Evolutionary conservation across 1,140 invertebrate genomes (phyloP), one percentile per base, ranked within the genome.

Genomic region (Pseudomyrmex dendroicus): DNA sequence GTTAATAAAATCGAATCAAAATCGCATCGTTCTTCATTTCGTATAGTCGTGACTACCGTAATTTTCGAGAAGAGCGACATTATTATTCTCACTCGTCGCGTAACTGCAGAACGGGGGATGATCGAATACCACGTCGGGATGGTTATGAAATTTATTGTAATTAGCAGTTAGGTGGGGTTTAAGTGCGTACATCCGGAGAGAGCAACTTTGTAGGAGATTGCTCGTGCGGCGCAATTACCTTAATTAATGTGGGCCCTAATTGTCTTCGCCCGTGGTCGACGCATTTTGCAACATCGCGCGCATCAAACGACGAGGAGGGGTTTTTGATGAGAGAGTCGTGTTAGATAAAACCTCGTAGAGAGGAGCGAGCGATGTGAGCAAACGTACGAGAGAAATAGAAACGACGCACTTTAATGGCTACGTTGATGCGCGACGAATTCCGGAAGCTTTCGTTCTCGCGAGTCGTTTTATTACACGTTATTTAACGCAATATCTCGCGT

Each of bases 161-260:
- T 91, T 89, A 87, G 83, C 84, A 73, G 67, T 86, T 89, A 90
- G 89, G 74, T 84, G 78, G 86, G 68, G 85, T 91, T 92, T 91
- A 92, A 92, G 87, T 92, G 85, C 86, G 87, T 74, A 90, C 90
- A 92, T 92, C 92, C 91, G 91, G 91, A 91, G 92, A 91, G 87
- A 86, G 87, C 72, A 82, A 35, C 84, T 89, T 90, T 87, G 89
- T 90, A 86, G 91, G 88, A 91, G 89, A 85, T 78, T 88, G 72
- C 80, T 84, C 84, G 84, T 83, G 90, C 72, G 76, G 70, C 66
- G 77, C 90, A 93, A 93, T 93, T 91, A 92, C 84, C 88, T 91
- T 92, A 92, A 92, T 92, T 91, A 91, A 91, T 90, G 89, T 91
- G 86, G 89, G 87, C 90, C 86, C 86, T 92, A 91, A 93, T 92